Percentiles rank a stretch among this genome's conserved stretches.
Conservation (phyloP, 2,113 vertebrate species). For the Trichomycterus rosablanca region DNA sequence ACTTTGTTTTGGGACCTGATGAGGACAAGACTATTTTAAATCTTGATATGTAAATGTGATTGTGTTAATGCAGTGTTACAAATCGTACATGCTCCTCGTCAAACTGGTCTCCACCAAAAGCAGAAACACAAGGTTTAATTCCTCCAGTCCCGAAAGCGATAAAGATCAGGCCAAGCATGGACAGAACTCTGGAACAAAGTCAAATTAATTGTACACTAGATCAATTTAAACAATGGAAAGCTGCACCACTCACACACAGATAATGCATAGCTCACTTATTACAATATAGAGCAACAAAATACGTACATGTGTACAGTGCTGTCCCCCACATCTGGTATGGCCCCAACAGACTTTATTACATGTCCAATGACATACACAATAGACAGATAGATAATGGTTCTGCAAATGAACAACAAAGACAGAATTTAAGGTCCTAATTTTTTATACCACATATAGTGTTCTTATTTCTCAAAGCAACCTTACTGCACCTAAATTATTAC, state of each 20-base stretch:
- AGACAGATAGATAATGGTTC: constrained; percentile 95
- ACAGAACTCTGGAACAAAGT: constrained; percentile 74
- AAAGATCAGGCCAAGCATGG: constrained; percentile 82
- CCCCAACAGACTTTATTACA: constrained; percentile 89
- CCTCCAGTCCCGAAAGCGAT: constrained; percentile 95
- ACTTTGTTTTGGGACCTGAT: too few relatives aligned
- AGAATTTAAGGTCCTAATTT: background rate
- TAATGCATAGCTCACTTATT: constrained; percentile 2
- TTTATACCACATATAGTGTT: background rate
- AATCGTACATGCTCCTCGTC: constrained; percentile 84
- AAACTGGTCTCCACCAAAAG: constrained; percentile 98
- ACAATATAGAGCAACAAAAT: constrained; percentile 13
- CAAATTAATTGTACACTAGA: too few relatives aligned
- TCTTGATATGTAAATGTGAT: too few relatives aligned
- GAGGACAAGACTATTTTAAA: too few relatives aligned
- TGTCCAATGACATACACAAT: constrained; percentile 91
- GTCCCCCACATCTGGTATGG: constrained; percentile 83
- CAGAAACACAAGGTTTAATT: constrained; percentile 95
- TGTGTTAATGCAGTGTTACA: background rate
- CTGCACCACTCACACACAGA: too few relatives aligned
- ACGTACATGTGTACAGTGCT: constrained; percentile 83
- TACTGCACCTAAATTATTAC: too few relatives aligned
- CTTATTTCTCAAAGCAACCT: background rate
- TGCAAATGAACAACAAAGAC: constrained; percentile 54
- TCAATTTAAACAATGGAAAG: too few relatives aligned